Conservation (phyloP, 2,113 vertebrate species). For the Rousettus leschenaultii region DNA sequence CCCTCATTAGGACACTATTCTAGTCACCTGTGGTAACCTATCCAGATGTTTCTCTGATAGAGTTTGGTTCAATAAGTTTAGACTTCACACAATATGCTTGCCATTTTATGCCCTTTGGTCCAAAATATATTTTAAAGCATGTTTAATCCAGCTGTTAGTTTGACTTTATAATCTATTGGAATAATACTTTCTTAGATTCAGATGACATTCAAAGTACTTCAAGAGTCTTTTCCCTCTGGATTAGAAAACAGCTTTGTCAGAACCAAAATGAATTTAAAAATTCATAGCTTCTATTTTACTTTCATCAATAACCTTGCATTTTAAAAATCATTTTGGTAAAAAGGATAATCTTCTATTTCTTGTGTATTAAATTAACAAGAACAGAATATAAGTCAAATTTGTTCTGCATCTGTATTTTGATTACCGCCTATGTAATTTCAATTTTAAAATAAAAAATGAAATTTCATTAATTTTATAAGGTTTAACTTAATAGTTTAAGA, state of each 20-base stretch:
- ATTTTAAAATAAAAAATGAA: not conserved
- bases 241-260: slow-evolving; percentile 11
- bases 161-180: slow-evolving; percentile 41
- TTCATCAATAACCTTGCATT: not conserved
- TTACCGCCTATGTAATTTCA: not conserved
- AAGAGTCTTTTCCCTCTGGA: slow-evolving; percentile 7
- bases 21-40: slow-evolving; percentile 55
- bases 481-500: not conserved
- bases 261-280: slow-evolving; percentile 40
- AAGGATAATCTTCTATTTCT: not conserved
- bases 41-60: slow-evolving; percentile 55
- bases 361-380: not conserved
- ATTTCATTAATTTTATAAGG: not conserved
- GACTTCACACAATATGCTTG: slow-evolving; percentile 41
- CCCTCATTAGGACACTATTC: slow-evolving; percentile 30
- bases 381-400: not conserved
- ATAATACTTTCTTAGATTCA: slow-evolving; percentile 34
- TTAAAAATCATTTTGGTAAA: not conserved
- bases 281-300: slow-evolving; percentile 1
- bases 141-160: slow-evolving; percentile 45
- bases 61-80: slow-evolving; percentile 48
- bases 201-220: slow-evolving; percentile 49
- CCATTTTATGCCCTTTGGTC: slow-evolving; percentile 1
- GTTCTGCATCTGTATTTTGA: not conserved
- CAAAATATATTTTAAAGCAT: slow-evolving; percentile 51